Conservation (phyloP, 2,888 invertebrate genomes). For the Onthophagus sagittarius region DNA sequence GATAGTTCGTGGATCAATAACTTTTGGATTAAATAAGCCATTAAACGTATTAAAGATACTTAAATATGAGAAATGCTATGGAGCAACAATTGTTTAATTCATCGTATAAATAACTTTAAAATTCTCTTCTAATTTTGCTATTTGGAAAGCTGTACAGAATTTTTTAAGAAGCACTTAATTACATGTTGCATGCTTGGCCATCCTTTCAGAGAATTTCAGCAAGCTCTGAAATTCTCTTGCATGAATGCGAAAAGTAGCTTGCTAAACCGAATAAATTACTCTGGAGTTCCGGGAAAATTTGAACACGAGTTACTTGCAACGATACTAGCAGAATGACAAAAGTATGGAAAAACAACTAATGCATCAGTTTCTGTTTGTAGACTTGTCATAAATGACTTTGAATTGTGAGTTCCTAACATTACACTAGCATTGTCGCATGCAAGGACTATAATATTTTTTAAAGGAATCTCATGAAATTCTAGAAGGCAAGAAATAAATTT, state of each 20-base stretch:
- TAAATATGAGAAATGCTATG: conserved; percentile 11
- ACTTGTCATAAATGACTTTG: conserved; percentile 22
- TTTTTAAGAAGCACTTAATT: conserved; percentile 14
- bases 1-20: conserved; percentile 12
- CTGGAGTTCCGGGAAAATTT: conserved; percentile 11
- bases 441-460: background rate
- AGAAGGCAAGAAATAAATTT: background rate
- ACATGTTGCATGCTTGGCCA: conserved; percentile 24
- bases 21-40: conserved; percentile 14
- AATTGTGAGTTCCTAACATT: conserved; percentile 11
- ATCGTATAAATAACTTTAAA: conserved; percentile 7
- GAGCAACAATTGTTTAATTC: conserved; percentile 16
- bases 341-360: conserved; percentile 16
- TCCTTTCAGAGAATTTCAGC: conserved; percentile 18
- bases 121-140: too few species aligned
- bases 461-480: background rate
- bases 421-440: conserved; percentile 4
- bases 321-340: conserved; percentile 21
- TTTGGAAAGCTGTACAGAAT: too few species aligned
- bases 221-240: conserved; percentile 23
- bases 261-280: conserved; percentile 3
- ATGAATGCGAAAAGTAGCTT: conserved; percentile 19
- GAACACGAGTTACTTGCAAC: conserved; percentile 21
- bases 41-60: conserved; percentile 14
- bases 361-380: conserved; percentile 15